These are phyloP conservation scores for Urocyon cinereoargenteus DNA, from an alignment of 2,797 vertebrate genomes.

Conservation along the genomic window DNA sequence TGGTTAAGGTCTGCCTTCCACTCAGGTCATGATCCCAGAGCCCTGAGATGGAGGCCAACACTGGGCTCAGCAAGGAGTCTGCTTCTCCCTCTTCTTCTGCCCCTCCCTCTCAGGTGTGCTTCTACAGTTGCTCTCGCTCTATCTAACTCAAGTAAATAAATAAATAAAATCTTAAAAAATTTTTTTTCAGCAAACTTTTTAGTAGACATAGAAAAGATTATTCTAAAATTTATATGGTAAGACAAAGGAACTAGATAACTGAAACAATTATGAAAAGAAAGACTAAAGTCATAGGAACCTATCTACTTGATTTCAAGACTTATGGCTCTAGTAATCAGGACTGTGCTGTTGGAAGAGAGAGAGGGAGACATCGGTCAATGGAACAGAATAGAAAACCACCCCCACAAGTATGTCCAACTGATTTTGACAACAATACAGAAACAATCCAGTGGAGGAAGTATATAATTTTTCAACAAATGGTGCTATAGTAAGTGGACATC, in stretches of 20 bases:
- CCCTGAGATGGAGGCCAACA: too few relatives aligned
- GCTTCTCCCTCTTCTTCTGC: too few relatives aligned
- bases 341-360: not conserved
- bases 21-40: too few relatives aligned
- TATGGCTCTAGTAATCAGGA: not conserved
- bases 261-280: slow-evolving; percentile 23
- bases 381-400: not conserved
- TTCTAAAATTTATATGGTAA: slow-evolving; percentile 48
- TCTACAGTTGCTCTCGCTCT: too few relatives aligned
- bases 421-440: slow-evolving; percentile 35
- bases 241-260: not conserved
- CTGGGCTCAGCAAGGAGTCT: too few relatives aligned
- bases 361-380: not conserved
- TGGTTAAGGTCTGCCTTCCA: too few relatives aligned
- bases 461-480: not conserved
- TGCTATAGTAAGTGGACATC: not conserved
- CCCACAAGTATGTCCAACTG: not conserved
- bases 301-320: slow-evolving; percentile 22
- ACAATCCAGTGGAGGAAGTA: not conserved
- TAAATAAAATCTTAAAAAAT: too few relatives aligned
- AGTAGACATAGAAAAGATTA: not conserved
- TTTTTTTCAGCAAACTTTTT: not conserved
- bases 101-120: too few relatives aligned
- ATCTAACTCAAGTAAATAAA: too few relatives aligned
- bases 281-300: not conserved